Evolutionary conservation across 2,797 vertebrate species (phyloP).

Genomic region (Anguilla obscura): DNA sequence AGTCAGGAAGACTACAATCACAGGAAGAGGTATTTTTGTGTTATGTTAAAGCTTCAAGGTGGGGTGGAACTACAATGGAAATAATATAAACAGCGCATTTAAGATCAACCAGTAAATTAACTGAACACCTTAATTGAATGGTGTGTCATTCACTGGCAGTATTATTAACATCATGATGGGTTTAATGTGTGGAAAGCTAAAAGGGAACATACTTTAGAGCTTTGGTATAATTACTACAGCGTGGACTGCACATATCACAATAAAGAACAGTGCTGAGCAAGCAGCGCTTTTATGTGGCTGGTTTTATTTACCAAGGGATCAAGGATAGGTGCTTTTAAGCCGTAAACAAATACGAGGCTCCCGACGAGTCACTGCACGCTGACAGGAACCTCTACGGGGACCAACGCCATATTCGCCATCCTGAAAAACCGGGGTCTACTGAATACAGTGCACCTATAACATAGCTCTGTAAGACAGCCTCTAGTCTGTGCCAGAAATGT

Average conservation of each 20-base stretch:
- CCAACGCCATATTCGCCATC: background rate
- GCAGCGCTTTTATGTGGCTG: conserved; percentile 5
- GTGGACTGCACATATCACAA: background rate
- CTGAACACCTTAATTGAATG: background rate
- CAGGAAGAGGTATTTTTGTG: background rate
- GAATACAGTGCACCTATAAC: background rate
- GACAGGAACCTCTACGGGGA: background rate
- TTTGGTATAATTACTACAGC: background rate
- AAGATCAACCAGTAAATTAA: background rate
- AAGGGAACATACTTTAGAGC: background rate
- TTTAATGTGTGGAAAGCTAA: background rate
- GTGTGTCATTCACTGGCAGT: background rate
- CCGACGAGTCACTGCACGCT: background rate
- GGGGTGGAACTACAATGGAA: background rate
- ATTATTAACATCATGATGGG: conserved; percentile 1
- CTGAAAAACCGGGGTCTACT: background rate
- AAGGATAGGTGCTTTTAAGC: conserved; percentile 5
- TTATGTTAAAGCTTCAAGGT: background rate
- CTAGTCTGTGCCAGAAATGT: background rate
- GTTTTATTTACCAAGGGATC: background rate
- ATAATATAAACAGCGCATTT: background rate
- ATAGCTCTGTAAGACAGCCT: background rate
- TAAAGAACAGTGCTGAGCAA: conserved; percentile 2
- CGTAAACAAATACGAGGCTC: conserved; percentile 9
- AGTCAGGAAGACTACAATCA: conserved; percentile 1